Evolutionary conservation across 2,113 vertebrate species (phyloP), one percentile per base, ranked within the genome.

Genomic region (Alligator sinensis): DNA sequence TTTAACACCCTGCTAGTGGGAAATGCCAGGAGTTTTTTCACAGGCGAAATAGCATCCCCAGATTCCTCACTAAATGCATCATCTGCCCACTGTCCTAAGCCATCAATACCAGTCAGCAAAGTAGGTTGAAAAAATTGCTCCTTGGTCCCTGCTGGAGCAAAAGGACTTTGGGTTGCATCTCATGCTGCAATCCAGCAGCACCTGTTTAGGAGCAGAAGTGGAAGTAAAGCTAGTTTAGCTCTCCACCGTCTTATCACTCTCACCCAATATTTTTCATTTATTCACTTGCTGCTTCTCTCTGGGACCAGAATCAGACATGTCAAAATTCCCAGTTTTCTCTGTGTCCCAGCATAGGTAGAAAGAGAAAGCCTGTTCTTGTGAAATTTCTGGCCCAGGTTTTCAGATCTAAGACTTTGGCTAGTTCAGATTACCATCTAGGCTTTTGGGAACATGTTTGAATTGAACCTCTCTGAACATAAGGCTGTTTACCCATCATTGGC

Each of bases 281-380:
- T 25, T 17, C 82, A 55, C 64, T 22, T 0, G 0, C 68, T 86
- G 82, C 4, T 84, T 94, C 91, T 77, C n/a, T 55, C 70, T 72
- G 34, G 38, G 34, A 47, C 34, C 63, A 63, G 68, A 57, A 3
- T 4, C 55, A 34, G 77, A 55, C 80, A 34, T 55, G 9, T 68
- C 86, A 78, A 0, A 19, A 24, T 0, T 0, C 4, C 34, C 63
- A 22, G 9, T 27, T 89, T 22, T 70, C 66, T 8, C 47, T 61
- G 38, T 55, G 17, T 8, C 88, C 66, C 30, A 76, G 57, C 74
- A 11, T 0, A 0, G 90, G 24, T 24, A 58, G 30, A 16, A 84
- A n/a, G 57, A 54, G 54, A 81, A 13, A 79, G 11, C 7, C 12
- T 6, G 0, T 1, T 87, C 18, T 5, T 1, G 0, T 30, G 34